Evolutionary conservation across 2,797 vertebrate genomes (phyloP).

Genomic region (Bufotes viridis): DNA sequence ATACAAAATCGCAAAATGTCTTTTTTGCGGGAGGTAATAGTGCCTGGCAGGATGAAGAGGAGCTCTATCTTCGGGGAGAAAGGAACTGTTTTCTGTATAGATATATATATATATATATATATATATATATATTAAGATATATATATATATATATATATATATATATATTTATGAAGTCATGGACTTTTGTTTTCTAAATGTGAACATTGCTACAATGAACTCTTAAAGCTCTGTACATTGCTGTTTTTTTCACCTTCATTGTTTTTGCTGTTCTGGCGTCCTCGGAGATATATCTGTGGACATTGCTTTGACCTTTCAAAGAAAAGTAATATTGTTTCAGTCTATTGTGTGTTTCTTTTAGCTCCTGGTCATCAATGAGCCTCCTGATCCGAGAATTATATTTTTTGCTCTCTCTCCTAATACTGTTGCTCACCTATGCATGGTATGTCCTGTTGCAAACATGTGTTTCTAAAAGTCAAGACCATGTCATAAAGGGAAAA

Average conservation of each 20-base stretch:
- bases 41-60: too few relatives aligned
- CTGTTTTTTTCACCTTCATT: constrained; percentile 30
- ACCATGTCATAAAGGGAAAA: constrained; percentile 63
- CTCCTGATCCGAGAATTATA: constrained; percentile 52
- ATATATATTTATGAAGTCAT: not conserved
- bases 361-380: constrained; percentile 56
- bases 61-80: too few relatives aligned
- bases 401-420: constrained; percentile 61
- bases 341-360: constrained; percentile 56
- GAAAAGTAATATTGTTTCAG: constrained; percentile 45
- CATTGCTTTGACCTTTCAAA: constrained; percentile 58
- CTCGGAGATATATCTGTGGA: constrained; percentile 52
- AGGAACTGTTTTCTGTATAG: too few relatives aligned
- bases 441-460: constrained; percentile 58
- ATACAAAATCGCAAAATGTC: too few relatives aligned
- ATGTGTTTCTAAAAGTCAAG: constrained; percentile 60
- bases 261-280: constrained; percentile 41
- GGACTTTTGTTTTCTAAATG: not conserved
- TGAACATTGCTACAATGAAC: constrained; percentile 12
- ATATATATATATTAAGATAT: too few relatives aligned
- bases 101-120: too few relatives aligned
- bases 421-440: constrained; percentile 66
- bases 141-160: too few relatives aligned
- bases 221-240: not conserved
- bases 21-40: too few relatives aligned